Percentiles rank a stretch among this genome's conserved stretches.
Evolutionary conservation across 2,797 vertebrate species (phyloP).

Genomic region (Urosaurus nigricauda): DNA sequence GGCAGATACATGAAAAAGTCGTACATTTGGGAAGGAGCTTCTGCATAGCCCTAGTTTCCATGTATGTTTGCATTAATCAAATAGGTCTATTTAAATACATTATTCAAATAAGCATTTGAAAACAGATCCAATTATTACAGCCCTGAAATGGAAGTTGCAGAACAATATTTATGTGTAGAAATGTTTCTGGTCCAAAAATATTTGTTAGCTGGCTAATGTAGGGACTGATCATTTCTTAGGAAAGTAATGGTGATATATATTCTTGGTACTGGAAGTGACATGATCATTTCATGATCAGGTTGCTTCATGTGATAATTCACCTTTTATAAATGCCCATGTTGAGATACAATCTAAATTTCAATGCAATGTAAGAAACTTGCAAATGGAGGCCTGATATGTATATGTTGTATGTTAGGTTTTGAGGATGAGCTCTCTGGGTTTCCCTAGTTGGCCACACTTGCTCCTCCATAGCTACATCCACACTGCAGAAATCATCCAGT

Average conservation of each 20-base stretch:
- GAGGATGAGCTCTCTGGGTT: no score
- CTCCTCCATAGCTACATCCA: no score
- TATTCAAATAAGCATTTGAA: neutral
- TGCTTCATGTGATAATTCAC: neutral
- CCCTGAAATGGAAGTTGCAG: neutral
- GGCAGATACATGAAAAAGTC: neutral
- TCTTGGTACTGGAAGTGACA: neutral
- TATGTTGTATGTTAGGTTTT: neutral
- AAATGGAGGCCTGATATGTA: neutral
- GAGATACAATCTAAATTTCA: neutral
- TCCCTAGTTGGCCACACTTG: no score
- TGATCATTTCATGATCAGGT: neutral
- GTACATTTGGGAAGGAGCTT: neutral
- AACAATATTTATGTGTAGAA: constrained; percentile 11
- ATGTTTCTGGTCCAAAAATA: neutral
- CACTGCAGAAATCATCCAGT: no score
- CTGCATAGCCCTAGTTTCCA: neutral
- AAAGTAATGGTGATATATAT: neutral
- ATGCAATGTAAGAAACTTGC: neutral
- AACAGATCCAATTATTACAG: neutral
- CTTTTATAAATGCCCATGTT: neutral
- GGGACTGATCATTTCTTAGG: neutral
- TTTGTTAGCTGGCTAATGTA: neutral
- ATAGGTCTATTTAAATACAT: no score
- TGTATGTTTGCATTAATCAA: neutral